Evolutionary conservation across 2,888 invertebrate species (phyloP).

Genomic region (Philaethria dido): DNA sequence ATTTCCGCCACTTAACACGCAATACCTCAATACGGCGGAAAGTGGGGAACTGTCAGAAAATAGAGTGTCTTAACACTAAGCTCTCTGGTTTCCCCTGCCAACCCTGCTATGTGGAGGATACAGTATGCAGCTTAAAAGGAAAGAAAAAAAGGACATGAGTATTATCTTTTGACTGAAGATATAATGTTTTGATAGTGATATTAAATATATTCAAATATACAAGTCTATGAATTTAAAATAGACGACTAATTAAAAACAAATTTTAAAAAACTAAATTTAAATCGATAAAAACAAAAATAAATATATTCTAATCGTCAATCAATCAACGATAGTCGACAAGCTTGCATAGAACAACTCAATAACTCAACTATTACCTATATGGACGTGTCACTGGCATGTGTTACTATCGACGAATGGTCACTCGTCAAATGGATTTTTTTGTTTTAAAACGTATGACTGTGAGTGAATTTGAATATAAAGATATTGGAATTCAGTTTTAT

Average conservation of each 20-base stretch:
- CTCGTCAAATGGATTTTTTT: conserved; percentile 34
- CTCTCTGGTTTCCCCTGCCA: too few relatives aligned
- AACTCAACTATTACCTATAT: conserved; percentile 16
- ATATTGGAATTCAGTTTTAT: neutral
- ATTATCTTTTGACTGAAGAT: too few relatives aligned
- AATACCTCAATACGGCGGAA: too few relatives aligned
- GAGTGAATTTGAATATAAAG: conserved; percentile 16
- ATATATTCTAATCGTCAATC: conserved; percentile 2
- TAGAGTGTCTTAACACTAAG: too few relatives aligned
- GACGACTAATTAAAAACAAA: neutral
- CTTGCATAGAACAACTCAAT: conserved; percentile 21
- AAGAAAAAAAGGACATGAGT: too few relatives aligned
- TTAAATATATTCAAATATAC: too few relatives aligned
- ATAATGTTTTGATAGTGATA: too few relatives aligned
- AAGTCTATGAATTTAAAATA: neutral
- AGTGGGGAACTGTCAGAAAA: too few relatives aligned
- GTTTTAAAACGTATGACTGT: neutral
- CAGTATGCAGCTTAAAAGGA: too few relatives aligned
- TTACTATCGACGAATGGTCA: conserved; percentile 27
- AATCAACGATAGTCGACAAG: conserved; percentile 7
- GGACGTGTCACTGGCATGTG: conserved; percentile 29
- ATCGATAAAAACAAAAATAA: neutral
- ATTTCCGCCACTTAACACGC: too few relatives aligned
- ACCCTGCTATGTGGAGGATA: too few relatives aligned
- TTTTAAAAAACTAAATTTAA: neutral